Evolutionary conservation across 2,797 vertebrate genomes (phyloP), one percentile per base, ranked within the genome.

Genomic region (Podarcis lilfordi): DNA sequence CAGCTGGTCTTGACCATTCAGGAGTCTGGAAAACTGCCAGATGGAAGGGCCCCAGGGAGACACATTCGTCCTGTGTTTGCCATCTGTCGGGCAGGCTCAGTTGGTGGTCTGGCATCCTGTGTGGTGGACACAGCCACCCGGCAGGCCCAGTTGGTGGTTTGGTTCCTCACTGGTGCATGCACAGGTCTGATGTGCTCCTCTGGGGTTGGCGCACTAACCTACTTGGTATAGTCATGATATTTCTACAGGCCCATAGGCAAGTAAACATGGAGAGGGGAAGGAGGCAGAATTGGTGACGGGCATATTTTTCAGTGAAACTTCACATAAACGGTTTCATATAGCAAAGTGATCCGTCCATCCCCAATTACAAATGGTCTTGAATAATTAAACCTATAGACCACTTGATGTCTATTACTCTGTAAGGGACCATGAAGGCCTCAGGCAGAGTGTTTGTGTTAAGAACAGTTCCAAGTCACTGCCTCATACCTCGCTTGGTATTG

Each of bases 91-190:
- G 17, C 64, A 75, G 71, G 27, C 76, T 43, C 76, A 72, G 66
- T 64, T 80, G 77, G 77, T 77, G 84, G 83, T 77, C 84, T 82
- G 84, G 79, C 59, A 81, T 86, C 71, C 32, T 75, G 64, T 32
- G 59, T 40, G 59, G 40, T 80, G 83, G 59, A 68, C 37, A 25
- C 71, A 80, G 37, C 32, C 61, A 68, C 78, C 25, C 5, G 9
- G 75, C 61, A 68, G 69, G 19, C 78, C 66, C 55, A 80, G 69
- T 64, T 75, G 77, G 69, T 81, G 86, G 55, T 80, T 89, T 85
- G 88, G 88, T 59, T 19, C 23, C n/a, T 85, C 32, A 19, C 10
- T 68, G 21, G 25, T 68, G 25, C 7, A n/a, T 27, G 59, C 32
- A 59, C 40, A 77, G 43, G 43, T 68, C 10, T 23, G 40, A 66